These are phyloP conservation scores for Melierax canorus DNA, from an alignment of 2,113 vertebrate genomes.

Conservation along the genomic window DNA sequence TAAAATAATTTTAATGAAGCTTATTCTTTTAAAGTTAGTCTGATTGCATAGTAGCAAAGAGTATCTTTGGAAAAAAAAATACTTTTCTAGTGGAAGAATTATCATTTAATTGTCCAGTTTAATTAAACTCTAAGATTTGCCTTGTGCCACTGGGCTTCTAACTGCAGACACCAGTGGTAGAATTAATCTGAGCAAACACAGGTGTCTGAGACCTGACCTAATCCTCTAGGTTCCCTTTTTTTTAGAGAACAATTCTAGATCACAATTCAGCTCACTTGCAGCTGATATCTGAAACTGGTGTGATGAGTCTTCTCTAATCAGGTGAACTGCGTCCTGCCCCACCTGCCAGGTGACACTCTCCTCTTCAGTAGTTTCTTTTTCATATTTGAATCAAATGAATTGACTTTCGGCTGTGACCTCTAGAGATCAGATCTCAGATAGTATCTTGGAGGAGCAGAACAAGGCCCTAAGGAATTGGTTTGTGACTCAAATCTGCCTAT, in stretches of 20 bases:
- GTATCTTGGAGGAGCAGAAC: neutral
- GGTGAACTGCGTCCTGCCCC: neutral
- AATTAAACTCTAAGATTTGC: neutral
- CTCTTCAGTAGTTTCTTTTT: neutral
- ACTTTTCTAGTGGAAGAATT: neutral
- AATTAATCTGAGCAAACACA: neutral
- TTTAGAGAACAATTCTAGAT: neutral
- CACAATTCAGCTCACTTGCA: neutral
- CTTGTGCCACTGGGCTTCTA: neutral
- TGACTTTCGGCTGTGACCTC: neutral
- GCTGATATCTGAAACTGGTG: neutral
- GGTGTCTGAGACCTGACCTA: neutral
- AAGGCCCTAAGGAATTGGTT: neutral
- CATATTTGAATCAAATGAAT: neutral
- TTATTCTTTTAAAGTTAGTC: neutral
- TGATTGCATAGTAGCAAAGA: neutral
- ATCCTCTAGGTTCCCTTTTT: neutral
- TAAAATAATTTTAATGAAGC: neutral
- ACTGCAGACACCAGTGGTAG: neutral
- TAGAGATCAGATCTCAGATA: neutral
- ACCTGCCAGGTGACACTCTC: neutral
- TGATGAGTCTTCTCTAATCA: neutral
- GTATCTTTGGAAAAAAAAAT: neutral
- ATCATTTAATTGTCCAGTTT: neutral
- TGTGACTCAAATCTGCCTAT: neutral